These are phyloP conservation scores for Eledona agricola DNA, from an alignment of 2,888 invertebrate genomes.

Conservation along the genomic window DNA sequence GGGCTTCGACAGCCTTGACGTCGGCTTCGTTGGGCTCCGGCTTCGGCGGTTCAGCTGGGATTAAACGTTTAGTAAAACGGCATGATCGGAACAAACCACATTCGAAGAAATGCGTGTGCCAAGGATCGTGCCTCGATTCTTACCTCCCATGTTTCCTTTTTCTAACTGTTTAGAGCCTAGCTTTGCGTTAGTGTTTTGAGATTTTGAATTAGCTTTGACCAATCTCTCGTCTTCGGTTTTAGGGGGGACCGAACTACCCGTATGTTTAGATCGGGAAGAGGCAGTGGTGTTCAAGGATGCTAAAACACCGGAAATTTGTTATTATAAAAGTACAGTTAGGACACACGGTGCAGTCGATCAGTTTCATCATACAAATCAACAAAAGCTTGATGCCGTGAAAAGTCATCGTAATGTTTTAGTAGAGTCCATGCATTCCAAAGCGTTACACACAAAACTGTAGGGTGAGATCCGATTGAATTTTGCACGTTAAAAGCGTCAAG, in stretches of 20 bases:
- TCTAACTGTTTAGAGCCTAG: constrained; percentile 53
- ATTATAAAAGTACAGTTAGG: constrained; percentile 45
- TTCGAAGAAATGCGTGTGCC: constrained; percentile 56
- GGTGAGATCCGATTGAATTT: constrained; percentile 38
- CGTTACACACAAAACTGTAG: constrained; percentile 41
- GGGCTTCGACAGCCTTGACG: constrained; percentile 59
- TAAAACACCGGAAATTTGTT: constrained; percentile 67
- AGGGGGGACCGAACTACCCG: constrained; percentile 69
- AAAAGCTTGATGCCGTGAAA: constrained; percentile 28
- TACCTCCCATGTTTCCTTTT: constrained; percentile 59
- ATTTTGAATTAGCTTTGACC: constrained; percentile 60
- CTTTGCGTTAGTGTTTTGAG: constrained; percentile 56
- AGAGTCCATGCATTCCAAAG: constrained; percentile 18
- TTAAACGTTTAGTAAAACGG: constrained; percentile 18
- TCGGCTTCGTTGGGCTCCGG: constrained; percentile 42
- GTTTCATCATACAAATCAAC: constrained; percentile 40
- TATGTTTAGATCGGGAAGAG: constrained; percentile 76
- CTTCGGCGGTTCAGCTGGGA: constrained; percentile 56
- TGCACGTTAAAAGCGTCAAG: constrained; percentile 44
- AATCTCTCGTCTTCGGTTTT: constrained; percentile 62
- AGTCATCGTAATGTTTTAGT: constrained; percentile 23
- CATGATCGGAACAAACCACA: constrained; percentile 37
- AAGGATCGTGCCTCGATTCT: constrained; percentile 59
- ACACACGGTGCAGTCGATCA: constrained; percentile 44
- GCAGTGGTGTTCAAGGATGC: constrained; percentile 79